Conservation (phyloP, 2,888 invertebrate species). For the Amphipoea oculea region DNA sequence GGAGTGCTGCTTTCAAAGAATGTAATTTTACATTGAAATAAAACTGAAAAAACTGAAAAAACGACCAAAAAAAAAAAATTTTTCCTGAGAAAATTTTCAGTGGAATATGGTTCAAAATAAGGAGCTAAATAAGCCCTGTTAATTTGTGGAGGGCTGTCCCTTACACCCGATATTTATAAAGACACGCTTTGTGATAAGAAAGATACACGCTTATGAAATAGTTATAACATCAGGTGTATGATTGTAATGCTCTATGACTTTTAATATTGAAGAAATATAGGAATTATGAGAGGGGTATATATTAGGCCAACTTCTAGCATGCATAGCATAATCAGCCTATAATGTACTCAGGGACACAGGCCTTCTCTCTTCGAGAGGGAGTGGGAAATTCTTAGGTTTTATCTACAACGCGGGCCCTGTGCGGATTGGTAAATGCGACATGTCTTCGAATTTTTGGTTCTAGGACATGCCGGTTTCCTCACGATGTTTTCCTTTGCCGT, state of each 20-base stretch:
- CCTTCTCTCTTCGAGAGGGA: background rate
- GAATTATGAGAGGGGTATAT: background rate
- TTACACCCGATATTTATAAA: slow-evolving; percentile 43
- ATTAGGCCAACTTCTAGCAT: background rate
- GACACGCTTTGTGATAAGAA: slow-evolving; percentile 13
- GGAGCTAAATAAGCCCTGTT: no score
- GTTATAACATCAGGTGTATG: slow-evolving; percentile 1
- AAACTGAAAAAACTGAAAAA: no score
- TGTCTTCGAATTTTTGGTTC: background rate
- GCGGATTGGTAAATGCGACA: background rate
- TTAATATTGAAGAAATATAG: background rate
- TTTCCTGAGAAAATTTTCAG: no score
- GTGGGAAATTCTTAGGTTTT: no score
- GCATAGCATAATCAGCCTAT: background rate
- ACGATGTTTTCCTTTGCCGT: background rate
- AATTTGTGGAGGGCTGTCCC: no score
- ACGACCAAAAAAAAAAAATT: no score
- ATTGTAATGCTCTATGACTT: slow-evolving; percentile 8
- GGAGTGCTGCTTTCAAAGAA: no score
- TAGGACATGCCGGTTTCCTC: background rate
- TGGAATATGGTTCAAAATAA: no score
- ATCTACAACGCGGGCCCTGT: background rate
- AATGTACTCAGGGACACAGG: background rate
- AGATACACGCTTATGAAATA: slow-evolving; percentile 10
- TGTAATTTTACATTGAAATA: no score